Evolutionary conservation across 2,797 vertebrate species (phyloP), one percentile per base, ranked within the genome.

Genomic region (Eulemur rubriventer): DNA sequence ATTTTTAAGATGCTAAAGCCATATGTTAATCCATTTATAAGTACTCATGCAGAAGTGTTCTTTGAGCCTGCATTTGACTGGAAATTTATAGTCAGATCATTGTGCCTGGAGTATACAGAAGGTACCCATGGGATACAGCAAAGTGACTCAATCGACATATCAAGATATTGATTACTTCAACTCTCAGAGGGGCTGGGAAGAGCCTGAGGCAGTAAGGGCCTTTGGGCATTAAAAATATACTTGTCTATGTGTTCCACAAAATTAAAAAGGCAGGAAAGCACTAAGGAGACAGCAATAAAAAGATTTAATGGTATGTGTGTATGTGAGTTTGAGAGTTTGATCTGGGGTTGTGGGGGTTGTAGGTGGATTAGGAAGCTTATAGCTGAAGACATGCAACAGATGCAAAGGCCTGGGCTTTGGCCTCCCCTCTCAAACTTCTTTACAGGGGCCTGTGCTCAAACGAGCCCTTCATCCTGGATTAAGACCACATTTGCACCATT

Each of bases 181-280:
- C 4, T 20, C 46, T 95, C 59, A 72, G 83, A 94, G 41, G 41
- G 30, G 4, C 88, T 88, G 33, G 35, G n/a, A 83, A 22, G 35
- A 28, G 4, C 24, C 67, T 89, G 33, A 65, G 33, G 38, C 33
- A 91, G 18, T n/a, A 89, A 89, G n/a, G 30, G 30, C 41, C 30
- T 24, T 79, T 82, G 52, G 30, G 55, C 11, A 70, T 92, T 89
- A 70, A 96, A 93, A 69, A 80, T 69, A 81, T 30, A 55, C 6
- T 69, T 89, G 94, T 78, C n/a, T 91, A 18, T 85, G 33, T 97
- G 73, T 82, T 87, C 41, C 18, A 82, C 78, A 61, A 67, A 82
- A 85, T 95, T 63, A 46, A 91, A 86, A 61, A 38, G 26, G 5
- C 35, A 48, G 4, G 26, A 16, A 75, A 82, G 24, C 43, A 91